phyloP scores from a whole-genome alignment of 2,888 invertebrate species.

The Sphaerophoria taeniata region DNA sequence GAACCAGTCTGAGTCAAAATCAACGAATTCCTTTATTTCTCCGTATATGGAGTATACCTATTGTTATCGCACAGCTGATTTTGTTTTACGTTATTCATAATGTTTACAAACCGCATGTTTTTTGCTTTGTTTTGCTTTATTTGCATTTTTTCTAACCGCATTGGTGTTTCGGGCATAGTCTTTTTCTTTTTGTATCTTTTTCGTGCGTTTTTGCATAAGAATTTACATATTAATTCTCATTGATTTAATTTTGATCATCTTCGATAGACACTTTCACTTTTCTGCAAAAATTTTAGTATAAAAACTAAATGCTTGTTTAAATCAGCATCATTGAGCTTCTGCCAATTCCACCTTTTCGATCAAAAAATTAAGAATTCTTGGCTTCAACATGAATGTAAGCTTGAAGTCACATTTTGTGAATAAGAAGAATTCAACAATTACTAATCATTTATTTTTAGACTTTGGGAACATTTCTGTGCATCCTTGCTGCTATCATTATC shows the following conservation, averaged over 20 bases:
- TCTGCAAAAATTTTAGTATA: slow-evolving; percentile 40
- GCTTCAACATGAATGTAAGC: slow-evolving; percentile 58
- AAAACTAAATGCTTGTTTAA: slow-evolving; percentile 37
- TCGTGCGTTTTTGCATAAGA: slow-evolving; percentile 25
- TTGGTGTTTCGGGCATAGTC: slow-evolving; percentile 4
- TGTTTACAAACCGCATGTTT: slow-evolving; percentile 1
- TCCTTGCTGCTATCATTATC: slow-evolving; percentile 43
- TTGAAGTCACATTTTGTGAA: neutral
- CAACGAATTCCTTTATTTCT: no score
- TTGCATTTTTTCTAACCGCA: slow-evolving; percentile 13
- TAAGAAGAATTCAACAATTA: neutral
- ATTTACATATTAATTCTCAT: slow-evolving; percentile 50
- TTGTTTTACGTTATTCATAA: neutral
- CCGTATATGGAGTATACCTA: no score
- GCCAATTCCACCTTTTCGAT: slow-evolving; percentile 33
- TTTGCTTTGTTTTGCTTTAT: neutral
- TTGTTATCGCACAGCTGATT: slow-evolving; percentile 1
- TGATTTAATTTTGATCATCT: slow-evolving; percentile 32
- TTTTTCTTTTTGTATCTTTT: slow-evolving; percentile 15
- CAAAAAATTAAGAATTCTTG: slow-evolving; percentile 41
- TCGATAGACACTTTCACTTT: slow-evolving; percentile 56
- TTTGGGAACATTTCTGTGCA: slow-evolving; percentile 42
- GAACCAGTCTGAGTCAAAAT: no score
- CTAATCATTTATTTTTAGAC: slow-evolving; percentile 33
- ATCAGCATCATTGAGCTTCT: slow-evolving; percentile 47